A percentile compares a stretch with the other conserved stretches of the same genome.
Conservation (phyloP, 2,113 vertebrate species). For the Erpornis zantholeuca region DNA sequence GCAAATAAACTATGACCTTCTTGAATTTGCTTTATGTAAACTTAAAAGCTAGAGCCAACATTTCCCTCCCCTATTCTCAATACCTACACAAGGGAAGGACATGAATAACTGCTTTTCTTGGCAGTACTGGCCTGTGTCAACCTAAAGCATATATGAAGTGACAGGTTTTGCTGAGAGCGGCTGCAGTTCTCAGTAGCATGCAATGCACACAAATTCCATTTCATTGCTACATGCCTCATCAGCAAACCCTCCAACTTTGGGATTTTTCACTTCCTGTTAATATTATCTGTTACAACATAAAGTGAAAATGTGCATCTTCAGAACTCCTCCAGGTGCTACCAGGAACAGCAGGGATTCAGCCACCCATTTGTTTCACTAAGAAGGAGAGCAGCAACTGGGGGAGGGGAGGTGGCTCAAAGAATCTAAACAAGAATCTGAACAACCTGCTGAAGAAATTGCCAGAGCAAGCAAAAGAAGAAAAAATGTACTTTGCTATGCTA, state of each 20-base stretch:
- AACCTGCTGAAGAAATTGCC: neutral
- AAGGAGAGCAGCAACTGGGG: neutral
- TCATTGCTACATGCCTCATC: neutral
- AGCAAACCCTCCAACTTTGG: neutral
- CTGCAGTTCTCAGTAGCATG: neutral
- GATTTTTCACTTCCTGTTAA: neutral
- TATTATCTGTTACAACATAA: neutral
- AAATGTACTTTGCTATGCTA: neutral
- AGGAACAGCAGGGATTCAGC: neutral
- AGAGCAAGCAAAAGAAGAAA: neutral
- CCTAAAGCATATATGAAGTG: neutral
- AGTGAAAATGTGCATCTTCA: neutral
- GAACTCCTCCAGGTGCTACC: neutral
- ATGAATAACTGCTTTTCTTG: neutral
- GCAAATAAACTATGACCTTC: neutral
- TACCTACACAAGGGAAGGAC: neutral
- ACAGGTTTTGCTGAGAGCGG: neutral
- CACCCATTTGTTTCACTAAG: neutral
- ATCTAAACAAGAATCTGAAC: neutral
- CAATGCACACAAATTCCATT: neutral
- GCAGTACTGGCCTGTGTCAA: neutral
- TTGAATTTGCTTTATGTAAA: neutral
- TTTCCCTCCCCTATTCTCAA: neutral
- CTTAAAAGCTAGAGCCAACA: neutral
- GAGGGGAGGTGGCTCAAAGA: neutral